A percentile compares a stretch with the other conserved stretches of the same genome.
Conservation (phyloP, 2,113 vertebrate species). For the Grallaria varia region DNA sequence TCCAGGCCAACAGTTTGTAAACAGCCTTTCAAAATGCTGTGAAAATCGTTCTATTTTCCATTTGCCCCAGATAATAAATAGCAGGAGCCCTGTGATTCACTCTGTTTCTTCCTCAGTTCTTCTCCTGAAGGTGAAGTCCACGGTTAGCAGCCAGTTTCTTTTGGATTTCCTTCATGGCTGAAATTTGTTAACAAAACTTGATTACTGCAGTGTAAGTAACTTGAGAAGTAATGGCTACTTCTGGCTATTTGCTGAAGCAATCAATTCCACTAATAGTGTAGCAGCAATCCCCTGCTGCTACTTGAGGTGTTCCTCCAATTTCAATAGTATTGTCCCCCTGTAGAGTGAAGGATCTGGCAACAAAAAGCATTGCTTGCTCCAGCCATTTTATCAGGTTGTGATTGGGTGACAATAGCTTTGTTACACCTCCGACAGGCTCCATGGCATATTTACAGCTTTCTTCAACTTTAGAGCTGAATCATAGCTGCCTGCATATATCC, state of each 20-base stretch:
- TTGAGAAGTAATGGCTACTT: constrained; percentile 30
- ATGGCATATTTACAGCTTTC: not conserved
- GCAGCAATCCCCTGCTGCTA: not conserved
- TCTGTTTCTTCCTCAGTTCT: not conserved
- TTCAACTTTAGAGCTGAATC: not conserved
- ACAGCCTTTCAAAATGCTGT: not conserved
- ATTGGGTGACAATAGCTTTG: not conserved
- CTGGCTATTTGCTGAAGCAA: constrained; percentile 28
- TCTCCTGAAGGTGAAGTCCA: not conserved
- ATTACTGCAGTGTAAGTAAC: constrained; percentile 21
- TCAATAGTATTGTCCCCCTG: not conserved
- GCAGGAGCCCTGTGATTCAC: not conserved
- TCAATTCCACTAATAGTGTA: not conserved
- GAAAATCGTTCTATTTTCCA: not conserved
- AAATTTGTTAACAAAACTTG: constrained; percentile 15
- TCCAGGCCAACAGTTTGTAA: not conserved
- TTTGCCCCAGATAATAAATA: not conserved
- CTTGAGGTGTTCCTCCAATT: not conserved
- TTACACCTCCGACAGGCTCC: not conserved
- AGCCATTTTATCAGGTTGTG: not conserved
- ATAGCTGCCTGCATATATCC: not conserved
- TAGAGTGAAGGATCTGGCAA: not conserved
- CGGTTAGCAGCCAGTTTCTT: not conserved
- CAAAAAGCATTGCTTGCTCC: not conserved
- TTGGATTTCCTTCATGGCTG: not conserved